Evolutionary conservation across 2,113 vertebrate species (phyloP), one percentile per base, ranked within the genome.

Genomic region (Felis chaus): DNA sequence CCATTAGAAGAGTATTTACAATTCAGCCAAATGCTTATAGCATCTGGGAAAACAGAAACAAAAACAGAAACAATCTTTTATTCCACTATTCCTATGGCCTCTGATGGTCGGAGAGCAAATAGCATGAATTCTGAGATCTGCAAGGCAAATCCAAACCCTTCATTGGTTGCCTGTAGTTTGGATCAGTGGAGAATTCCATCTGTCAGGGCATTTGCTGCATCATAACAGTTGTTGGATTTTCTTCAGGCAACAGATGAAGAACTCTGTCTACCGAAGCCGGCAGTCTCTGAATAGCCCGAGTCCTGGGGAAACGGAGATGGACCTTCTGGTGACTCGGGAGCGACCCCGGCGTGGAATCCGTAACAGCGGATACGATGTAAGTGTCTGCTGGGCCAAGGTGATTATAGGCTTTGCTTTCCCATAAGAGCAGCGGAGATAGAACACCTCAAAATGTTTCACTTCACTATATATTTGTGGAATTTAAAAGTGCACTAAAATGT

Each of bases 211-310:
- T 98, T 97, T 97, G 97, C 97, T 97, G 96, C 97, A 97, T 97
- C 94, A 87, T 98, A 97, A 98, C 97, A 97, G 94, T 98, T 11
- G 4, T 98, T 98, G 97, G 27, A 3, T 97, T 71, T 97, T 95
- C 96, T 98, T 85, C 98, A 99, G 99, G 97, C 99, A 99, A 97
- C 99, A 99, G 36, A 97, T 99, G 96, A 99, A 99, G 98, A 99
- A 98, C 98, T 99, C 99, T 0, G 98, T 99, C 81, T 99, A 99
- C 98, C 99, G 99, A 97, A 99, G 99, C 98, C 99, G 99, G 90
- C 99, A 99, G 98, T 99, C 99, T 96, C 99, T 99, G 97, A 99
- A 99, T 98, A 99, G 99, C 90, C 99, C 99, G 33, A 99, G 99
- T 96, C 99, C 99, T 4, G 99, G 99, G 93, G 99, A 99, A 97